phyloP scores from a whole-genome alignment of 2,888 invertebrate species.

The Mimas tiliae region DNA sequence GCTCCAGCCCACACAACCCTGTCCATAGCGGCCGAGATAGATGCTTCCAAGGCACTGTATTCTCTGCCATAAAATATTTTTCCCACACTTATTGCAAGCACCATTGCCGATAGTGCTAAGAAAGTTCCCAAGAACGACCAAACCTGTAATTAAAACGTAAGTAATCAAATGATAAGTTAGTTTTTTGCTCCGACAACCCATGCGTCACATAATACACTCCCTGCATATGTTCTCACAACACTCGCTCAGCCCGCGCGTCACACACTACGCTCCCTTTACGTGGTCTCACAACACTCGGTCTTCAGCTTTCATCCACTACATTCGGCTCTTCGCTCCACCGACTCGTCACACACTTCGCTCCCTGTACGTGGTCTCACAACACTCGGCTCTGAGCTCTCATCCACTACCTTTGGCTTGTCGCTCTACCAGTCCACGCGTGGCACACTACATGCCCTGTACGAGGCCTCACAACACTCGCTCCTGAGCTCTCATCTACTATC shows the following conservation, averaged over 20 bases:
- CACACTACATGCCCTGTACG: background rate
- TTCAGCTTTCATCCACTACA: background rate
- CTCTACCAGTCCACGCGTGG: background rate
- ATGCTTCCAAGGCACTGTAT: conserved; percentile 35
- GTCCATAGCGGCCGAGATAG: conserved; percentile 36
- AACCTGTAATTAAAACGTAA: background rate
- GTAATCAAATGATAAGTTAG: background rate
- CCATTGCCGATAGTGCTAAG: conserved; percentile 26
- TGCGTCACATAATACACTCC: background rate
- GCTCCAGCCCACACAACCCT: conserved; percentile 43
- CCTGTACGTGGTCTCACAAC: background rate
- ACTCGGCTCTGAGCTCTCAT: background rate
- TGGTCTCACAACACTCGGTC: background rate
- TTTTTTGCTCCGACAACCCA: background rate
- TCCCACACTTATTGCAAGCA: conserved; percentile 20
- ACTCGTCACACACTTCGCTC: background rate
- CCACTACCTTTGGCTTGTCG: background rate
- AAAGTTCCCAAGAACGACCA: conserved; percentile 23
- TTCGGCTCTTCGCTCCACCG: background rate
- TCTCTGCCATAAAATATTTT: conserved; percentile 26
- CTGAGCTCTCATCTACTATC: background rate
- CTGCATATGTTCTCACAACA: background rate
- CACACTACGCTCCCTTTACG: background rate
- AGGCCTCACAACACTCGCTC: background rate
- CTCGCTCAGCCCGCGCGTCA: background rate